A percentile compares a stretch with the other conserved stretches of the same genome.
These are phyloP conservation scores for Hydrotaea diabolus DNA, from an alignment of 2,888 invertebrate species.

Conservation along the genomic window DNA sequence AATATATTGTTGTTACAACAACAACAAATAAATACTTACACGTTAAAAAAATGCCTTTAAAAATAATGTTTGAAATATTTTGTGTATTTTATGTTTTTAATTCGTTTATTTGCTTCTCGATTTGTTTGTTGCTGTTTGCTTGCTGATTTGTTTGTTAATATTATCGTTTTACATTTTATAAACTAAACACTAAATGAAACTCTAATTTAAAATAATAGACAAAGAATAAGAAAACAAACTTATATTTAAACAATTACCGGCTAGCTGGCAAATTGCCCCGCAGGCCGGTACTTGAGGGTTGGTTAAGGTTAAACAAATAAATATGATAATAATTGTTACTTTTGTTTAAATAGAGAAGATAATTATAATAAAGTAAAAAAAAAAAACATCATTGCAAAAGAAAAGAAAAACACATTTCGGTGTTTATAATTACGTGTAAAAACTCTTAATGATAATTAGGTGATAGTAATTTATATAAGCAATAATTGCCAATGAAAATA, in stretches of 20 bases:
- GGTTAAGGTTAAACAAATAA: conserved; percentile 68
- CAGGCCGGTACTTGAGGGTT: neutral
- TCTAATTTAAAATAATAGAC: conserved; percentile 68
- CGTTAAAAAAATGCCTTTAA: too few species aligned
- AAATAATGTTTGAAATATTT: neutral
- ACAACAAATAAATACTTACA: too few species aligned
- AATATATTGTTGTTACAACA: too few species aligned
- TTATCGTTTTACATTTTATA: conserved; percentile 57
- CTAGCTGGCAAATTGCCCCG: conserved; percentile 35
- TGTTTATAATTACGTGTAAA: neutral
- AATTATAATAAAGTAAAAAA: too few species aligned
- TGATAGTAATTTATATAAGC: neutral
- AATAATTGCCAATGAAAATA: conserved; percentile 24
- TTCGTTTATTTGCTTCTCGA: conserved; percentile 72
- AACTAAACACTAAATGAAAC: conserved; percentile 74
- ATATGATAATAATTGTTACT: neutral
- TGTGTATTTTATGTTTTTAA: conserved; percentile 63
- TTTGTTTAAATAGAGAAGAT: neutral
- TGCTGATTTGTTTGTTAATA: conserved; percentile 64
- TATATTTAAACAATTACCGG: conserved; percentile 70
- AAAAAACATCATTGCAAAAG: conserved; percentile 14
- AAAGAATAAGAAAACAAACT: conserved; percentile 69
- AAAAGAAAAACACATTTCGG: neutral
- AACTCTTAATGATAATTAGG: conserved; percentile 13
- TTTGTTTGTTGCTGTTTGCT: conserved; percentile 71